Evolutionary conservation across 1,140 invertebrate species (phyloP).

Genomic region (Cherax quadricarinatus): DNA sequence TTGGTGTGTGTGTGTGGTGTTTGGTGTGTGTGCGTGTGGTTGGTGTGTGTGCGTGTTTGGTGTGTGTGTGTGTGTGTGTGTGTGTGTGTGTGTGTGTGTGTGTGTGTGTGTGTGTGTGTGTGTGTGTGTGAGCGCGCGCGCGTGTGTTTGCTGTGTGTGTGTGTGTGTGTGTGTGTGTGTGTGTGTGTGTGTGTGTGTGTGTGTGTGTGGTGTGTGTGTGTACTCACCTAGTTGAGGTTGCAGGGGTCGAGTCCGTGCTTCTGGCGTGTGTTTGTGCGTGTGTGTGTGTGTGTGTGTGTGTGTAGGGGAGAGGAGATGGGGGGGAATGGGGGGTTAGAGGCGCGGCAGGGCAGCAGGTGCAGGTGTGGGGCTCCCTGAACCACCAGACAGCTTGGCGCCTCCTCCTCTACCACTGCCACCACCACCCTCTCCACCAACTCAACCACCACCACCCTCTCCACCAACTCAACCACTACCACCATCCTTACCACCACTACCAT

Average conservation of each 20-base stretch:
- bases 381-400: constrained; percentile 60
- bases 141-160: neutral
- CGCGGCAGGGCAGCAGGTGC: constrained; percentile 19
- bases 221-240: too few species aligned
- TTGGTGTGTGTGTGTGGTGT: neutral
- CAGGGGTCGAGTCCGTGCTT: too few species aligned
- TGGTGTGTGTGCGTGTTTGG: neutral
- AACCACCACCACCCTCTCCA: neutral
- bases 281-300: neutral
- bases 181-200: neutral
- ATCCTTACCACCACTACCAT: neutral
- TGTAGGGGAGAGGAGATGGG: neutral
- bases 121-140: neutral
- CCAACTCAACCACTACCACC: neutral
- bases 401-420: constrained; percentile 24
- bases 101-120: neutral
- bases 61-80: constrained; percentile 16
- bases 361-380: constrained; percentile 9
- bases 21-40: neutral
- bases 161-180: constrained; percentile 14
- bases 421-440: neutral
- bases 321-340: neutral
- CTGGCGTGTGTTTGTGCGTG: constrained; percentile 4
- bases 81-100: neutral
- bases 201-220: neutral